phyloP scores from a whole-genome alignment of 2,888 invertebrate genomes.

The Schizaphis graminum region DNA sequence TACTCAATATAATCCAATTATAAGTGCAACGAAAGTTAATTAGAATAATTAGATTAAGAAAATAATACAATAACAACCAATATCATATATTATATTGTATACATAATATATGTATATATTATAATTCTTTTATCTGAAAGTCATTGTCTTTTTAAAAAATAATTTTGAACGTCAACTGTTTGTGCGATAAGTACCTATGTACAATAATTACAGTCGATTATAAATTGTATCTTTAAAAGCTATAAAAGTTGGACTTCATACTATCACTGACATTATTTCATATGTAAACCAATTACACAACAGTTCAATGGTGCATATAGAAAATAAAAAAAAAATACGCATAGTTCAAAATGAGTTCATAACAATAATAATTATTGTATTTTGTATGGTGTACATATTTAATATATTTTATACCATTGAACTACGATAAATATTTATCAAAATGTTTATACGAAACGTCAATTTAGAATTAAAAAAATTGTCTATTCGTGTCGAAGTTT shows the following conservation, averaged over 20 bases:
- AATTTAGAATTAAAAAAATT: slow-evolving; percentile 28
- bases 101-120: not conserved
- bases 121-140: slow-evolving; percentile 17
- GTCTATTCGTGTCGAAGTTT: slow-evolving; percentile 7
- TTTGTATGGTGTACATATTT: not conserved
- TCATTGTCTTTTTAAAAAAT: slow-evolving; percentile 33
- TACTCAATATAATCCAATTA: not conserved
- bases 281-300: slow-evolving; percentile 8
- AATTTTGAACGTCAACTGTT: slow-evolving; percentile 16
- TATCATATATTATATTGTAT: not conserved
- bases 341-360: slow-evolving; percentile 45
- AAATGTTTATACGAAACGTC: not conserved
- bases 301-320: not conserved
- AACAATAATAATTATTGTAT: slow-evolving; percentile 12
- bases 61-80: not conserved
- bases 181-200: not conserved
- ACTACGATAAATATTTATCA: slow-evolving; percentile 20
- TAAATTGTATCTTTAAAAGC: not conserved
- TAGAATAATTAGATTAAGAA: not conserved
- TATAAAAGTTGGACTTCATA: slow-evolving; percentile 24
- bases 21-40: not conserved
- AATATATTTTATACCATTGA: not conserved
- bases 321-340: slow-evolving; percentile 27
- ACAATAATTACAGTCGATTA: slow-evolving; percentile 1
- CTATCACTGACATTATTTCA: not conserved